Evolutionary conservation across 2,113 vertebrate genomes (phyloP), one percentile per base, ranked within the genome.

Genomic region (Tursiops truncatus): DNA sequence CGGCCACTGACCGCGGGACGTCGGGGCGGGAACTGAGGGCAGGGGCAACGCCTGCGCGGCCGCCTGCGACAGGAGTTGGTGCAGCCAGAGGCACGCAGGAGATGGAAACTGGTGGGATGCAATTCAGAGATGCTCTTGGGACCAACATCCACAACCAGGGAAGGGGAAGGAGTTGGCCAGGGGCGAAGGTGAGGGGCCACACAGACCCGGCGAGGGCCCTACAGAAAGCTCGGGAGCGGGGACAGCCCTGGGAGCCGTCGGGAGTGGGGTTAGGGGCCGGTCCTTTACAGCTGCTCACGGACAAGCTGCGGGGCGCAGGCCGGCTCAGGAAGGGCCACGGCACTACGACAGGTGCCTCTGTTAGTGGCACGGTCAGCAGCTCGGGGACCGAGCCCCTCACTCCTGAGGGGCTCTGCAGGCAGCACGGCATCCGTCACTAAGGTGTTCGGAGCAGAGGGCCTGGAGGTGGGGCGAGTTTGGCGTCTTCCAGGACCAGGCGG

Each of bases 71-170:
- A 9, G n/a, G 36, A 8, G 31, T 58, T 2, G 13, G 20, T 15
- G 11, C 50, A 38, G 31, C 28, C 0, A 33, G 53, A 11, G 38
- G 76, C 79, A 44, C 73, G 23, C 25, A 18, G 25, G 26, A 25
- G 80, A 33, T 1, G 28, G 58, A 36, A n/a, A 5, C 33, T 0
- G 17, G 65, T 2, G 0, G 56, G 33, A 38, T 1, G 10, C 0
- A 0, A 31, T 9, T 47, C 31, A 77, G 36, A 62, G 73, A 50
- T 6, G 6, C n/a, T 33, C 33, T 31, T 1, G 13, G 50, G 79
- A 18, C 38, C 53, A 3, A 17, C 50, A 2, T 13, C 6, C 1
- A 1, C 2, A 44, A 25, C 7, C 2, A 56, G 26, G 38, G 38
- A 26, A 56, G 41, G 71, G n/a, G 20, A 56, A 31, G 74, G 53